Evolutionary conservation across 1,140 invertebrate genomes (phyloP), one percentile per base, ranked within the genome.

Genomic region (Battus philenor): DNA sequence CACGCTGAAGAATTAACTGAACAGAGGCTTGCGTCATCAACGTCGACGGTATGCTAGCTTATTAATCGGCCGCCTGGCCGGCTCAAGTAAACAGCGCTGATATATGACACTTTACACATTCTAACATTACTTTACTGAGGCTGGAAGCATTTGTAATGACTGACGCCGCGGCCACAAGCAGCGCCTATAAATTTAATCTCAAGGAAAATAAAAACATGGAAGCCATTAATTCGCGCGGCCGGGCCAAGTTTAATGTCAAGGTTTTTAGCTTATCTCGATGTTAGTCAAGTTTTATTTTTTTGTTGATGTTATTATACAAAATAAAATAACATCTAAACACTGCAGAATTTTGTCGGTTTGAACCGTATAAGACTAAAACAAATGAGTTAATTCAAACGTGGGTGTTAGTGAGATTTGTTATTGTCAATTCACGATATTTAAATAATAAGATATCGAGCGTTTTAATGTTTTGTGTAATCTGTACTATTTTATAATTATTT

Each of bases 191-290:
- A 85, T 85, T 81, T 81, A 78, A 82, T 85, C 78, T 84, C 78
- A 82, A 84, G 78, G 78, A 84, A 82, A 84, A 82, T 84, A 79
- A 82, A 84, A 84, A 82, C 80, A 77, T 79, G 75, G 80, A 82
- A 81, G 76, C 75, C 78, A 85, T 85, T 85, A 82, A 81, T 82
- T 82, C 78, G 80, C 80, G 76, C 78, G 74, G 64, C 63, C 71
- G 69, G 76, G 77, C 74, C 78, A 82, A 84, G 80, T 82, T 84
- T 82, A 84, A 84, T 84, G 80, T 84, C 80, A 84, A 84, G 80
- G 80, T 76, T 81, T 76, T 68, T 70, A 74, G 66, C 66, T 80
- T 80, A 82, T 84, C 80, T 76, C 74, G 74, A 79, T 79, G 77
- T 79, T 81, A 78, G 71, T 74, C 75, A 71, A 71, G 68, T 70